Evolutionary conservation across 2,113 vertebrate genomes (phyloP), one percentile per base, ranked within the genome.

Genomic region (Corvus cornix): DNA sequence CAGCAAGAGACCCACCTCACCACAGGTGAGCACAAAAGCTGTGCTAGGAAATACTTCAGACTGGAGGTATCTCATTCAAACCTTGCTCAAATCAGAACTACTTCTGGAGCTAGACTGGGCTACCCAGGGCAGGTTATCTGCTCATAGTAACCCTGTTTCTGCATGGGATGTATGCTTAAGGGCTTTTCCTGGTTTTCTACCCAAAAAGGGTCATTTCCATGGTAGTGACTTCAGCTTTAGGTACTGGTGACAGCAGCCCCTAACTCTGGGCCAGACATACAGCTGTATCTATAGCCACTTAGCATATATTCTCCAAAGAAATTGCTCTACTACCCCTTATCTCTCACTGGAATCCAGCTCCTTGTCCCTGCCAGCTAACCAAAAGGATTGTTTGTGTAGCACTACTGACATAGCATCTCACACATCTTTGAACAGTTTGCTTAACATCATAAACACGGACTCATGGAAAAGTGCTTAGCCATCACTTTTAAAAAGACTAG

Each of bases 1-100:
- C 37, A 70, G n/a, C 0, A 0, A 5, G 5, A 37, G 27, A 26
- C 28, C 9, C 37, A 62, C 13, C 27, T 62, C 14, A 49, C 18
- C 43, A 60, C n/a, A 90, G 55, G 18, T 3, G 0, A 73, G n/a
- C 37, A n/a, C 62, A 46, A 4, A 90, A 75, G 39, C 3, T 85
- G 37, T 22, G 22, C 30, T 63, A 90, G 39, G 48, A 75, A 41
- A 63, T 37, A 53, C 20, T 51, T 51, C 43, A 46, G 17, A 23
- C 17, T 13, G 8, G n/a, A 62, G 10, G 19, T 19, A 60, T 44
- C 37, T 53, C 6, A 1, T 48, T 48, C 56, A 82, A 88, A 9
- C 22, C 43, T 39, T 72, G 28, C 62, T 83, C 43, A 63, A 72
- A 90, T 48, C 48, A 53, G 41, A 6, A 48, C 62, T 74, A 30